Base-by-base conservation (phyloP, 2,888 invertebrate species). In the Ormyrus thymus region DNA sequence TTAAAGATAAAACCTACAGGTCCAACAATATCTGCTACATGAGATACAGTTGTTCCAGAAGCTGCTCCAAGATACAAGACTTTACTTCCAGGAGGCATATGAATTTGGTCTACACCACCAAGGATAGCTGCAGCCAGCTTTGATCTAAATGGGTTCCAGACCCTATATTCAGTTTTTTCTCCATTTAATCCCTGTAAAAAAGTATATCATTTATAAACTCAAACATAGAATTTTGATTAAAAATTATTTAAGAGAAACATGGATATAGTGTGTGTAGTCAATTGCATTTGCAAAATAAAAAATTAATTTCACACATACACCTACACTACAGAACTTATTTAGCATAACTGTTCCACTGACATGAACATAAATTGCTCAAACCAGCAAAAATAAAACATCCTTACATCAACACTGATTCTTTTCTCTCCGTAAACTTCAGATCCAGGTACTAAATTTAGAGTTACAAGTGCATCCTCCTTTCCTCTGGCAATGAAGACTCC, bases 361-460 rank as follows among this genome's bases (percentile, higher is more conserved):
- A 13, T 65, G 51, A 80, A 69, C 55, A 48, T 68, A 50, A 29
- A 13, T 66, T 59, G 45, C 70, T 76, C 58, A 72, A 2, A 29
- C n/a, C 80, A 78, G 80, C 50, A 43, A 71, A 76, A 79, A 72
- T 64, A 70, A 72, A 69, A 11, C n/a, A 81, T 72, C 53, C 90
- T 90, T 91, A 97, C 98, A 92, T 98, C 98, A 77, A 98, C 97
- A 13, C 97, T 95, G 88, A 99, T 97, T 84, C 98, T 94, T 90
- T 99, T 99, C 89, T 99, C 99, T 66, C 99, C 99, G 88, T 99
- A 99, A 1, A 99, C 99, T 87, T 98, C 96, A 62, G 98, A 98
- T 8, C 99, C 99, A 51, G 97, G 96, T 3, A 97, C 98, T 89
- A 99, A 93, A 91, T 99, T 99, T 83, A 94, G 93, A 0, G 99